Percentiles rank a stretch among this genome's conserved stretches.
Conservation (phyloP, 2,888 invertebrate genomes). For the Alviniconcha strummeri region DNA sequence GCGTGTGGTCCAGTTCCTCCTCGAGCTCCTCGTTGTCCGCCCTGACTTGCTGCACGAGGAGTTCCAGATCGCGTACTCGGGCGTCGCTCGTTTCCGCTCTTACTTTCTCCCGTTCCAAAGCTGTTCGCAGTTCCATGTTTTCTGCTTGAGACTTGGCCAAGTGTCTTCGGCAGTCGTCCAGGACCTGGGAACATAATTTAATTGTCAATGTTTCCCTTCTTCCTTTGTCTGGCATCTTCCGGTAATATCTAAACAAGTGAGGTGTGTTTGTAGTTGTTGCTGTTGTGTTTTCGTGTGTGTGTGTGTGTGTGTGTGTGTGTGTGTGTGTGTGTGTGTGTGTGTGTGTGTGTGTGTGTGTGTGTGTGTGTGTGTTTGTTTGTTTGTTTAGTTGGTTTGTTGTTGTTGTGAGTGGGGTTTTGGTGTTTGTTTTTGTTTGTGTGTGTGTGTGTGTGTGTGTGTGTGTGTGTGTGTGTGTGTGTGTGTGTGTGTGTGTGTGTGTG, state of each 20-base stretch:
- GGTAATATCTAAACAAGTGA: no score
- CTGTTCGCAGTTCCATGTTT: slow-evolving; percentile 60
- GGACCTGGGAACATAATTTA: slow-evolving; percentile 32
- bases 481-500: neutral
- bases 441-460: slow-evolving; percentile 2
- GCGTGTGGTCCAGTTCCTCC: slow-evolving; percentile 52
- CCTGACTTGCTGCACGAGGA: slow-evolving; percentile 31
- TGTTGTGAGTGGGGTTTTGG: neutral
- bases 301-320: no score
- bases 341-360: neutral
- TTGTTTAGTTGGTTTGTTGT: neutral
- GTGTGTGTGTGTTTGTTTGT: neutral
- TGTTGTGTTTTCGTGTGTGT: no score
- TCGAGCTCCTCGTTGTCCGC: slow-evolving; percentile 39
- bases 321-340: neutral
- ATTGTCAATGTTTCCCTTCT: no score
- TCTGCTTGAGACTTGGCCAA: slow-evolving; percentile 61
- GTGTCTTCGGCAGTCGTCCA: slow-evolving; percentile 64
- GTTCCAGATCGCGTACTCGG: slow-evolving; percentile 53
- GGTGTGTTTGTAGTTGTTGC: no score
- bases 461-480: neutral
- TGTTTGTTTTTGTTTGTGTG: neutral
- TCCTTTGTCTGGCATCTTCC: no score
- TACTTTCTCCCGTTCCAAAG: slow-evolving; percentile 56
- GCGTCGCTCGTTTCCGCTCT: slow-evolving; percentile 50